Evolutionary conservation across 2,888 invertebrate genomes (phyloP).

Genomic region (Sphecodes monilicornis): DNA sequence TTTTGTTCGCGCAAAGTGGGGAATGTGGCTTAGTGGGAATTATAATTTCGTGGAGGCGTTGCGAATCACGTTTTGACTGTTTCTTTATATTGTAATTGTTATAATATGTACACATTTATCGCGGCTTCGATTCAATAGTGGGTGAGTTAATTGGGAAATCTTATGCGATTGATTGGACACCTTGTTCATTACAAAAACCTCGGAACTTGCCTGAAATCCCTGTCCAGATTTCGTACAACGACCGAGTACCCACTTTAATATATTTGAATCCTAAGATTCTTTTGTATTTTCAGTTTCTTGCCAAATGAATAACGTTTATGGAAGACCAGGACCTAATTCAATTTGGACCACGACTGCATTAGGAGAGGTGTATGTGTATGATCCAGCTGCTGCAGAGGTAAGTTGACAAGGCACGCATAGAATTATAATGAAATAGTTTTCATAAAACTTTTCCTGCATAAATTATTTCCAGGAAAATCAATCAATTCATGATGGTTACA

Average conservation of each 20-base stretch:
- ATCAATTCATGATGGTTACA: conserved; percentile 73
- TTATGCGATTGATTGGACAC: too few species aligned
- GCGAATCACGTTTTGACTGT: too few species aligned
- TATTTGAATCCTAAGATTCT: not conserved
- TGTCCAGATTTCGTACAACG: not conserved
- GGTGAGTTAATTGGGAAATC: not conserved
- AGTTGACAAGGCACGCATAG: conserved; percentile 65
- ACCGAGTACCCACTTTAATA: not conserved
- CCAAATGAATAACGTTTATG: conserved; percentile 89
- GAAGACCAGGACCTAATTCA: conserved; percentile 89
- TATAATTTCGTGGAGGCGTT: too few species aligned
- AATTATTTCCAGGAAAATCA: conserved; percentile 77
- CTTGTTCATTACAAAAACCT: too few species aligned
- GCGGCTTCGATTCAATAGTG: not conserved
- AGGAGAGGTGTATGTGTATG: conserved; percentile 94
- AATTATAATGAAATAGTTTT: not conserved
- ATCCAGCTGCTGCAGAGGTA: conserved; percentile 88
- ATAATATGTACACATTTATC: not conserved
- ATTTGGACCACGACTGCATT: conserved; percentile 92
- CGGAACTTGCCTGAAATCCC: too few species aligned
- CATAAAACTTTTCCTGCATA: not conserved
- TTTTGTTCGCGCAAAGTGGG: too few species aligned
- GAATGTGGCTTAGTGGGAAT: too few species aligned
- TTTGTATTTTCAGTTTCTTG: conserved; percentile 86
- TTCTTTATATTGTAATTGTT: too few species aligned